These are phyloP conservation scores for Phallusia fumigata DNA, from an alignment of 23 tunicate genomes.

Conservation along the genomic window DNA sequence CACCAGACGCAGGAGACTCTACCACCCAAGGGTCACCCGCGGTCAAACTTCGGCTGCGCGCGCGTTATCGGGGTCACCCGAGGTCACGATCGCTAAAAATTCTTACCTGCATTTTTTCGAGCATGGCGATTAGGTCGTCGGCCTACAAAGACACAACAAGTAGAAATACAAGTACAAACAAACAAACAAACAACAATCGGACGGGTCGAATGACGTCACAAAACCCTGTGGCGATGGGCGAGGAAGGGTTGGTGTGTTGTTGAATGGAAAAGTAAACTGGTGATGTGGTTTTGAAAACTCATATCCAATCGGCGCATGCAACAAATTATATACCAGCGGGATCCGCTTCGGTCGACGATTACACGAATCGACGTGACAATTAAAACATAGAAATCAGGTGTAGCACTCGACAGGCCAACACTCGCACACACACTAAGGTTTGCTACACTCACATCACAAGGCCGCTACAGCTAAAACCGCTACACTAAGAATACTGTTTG, in stretches of 20 bases:
- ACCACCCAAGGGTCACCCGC: too few relatives aligned
- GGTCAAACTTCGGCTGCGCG: too few relatives aligned
- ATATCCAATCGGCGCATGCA: neutral
- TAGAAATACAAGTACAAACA: constrained; percentile 4
- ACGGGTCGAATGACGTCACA: neutral
- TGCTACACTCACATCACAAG: neutral
- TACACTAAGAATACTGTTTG: neutral
- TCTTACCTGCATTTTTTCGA: constrained; percentile 96
- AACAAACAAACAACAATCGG: neutral
- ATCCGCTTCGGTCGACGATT: neutral
- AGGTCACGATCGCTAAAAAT: neutral
- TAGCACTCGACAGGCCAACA: neutral
- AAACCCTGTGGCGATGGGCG: neutral
- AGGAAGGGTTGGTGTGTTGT: neutral
- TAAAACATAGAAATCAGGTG: neutral
- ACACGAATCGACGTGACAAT: constrained; percentile 1
- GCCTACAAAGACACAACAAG: constrained; percentile 31
- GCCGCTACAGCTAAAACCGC: neutral
- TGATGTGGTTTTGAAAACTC: neutral
- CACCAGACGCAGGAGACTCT: too few relatives aligned
- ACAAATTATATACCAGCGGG: too few relatives aligned
- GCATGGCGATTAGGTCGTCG: constrained; percentile 84
- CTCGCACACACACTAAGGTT: constrained; percentile 4
- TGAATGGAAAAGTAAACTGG: neutral
- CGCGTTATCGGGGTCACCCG: too few relatives aligned